Base-by-base conservation (phyloP, 2,888 invertebrate genomes). In the Agonopterix subpropinquella region DNA sequence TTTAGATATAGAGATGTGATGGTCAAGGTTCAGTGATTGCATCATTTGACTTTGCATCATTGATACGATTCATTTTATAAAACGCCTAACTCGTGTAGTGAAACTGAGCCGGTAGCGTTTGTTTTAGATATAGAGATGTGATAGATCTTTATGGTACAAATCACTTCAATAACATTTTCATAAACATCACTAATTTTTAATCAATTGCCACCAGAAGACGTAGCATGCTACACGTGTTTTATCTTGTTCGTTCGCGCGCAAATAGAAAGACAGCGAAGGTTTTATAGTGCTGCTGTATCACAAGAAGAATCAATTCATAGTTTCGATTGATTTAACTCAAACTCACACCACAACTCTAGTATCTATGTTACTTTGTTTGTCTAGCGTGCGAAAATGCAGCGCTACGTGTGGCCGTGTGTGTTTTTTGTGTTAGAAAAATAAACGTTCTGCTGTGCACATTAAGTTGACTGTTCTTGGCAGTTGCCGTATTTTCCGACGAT, bases 351-450 rank as follows among this genome's bases (percentile, higher is more conserved):
- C 28, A 28, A 7, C 28, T 28, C 28, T 28, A 28, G 28, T 28
- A 7, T 28, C 28, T 28, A 28, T 28, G 28, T 7, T 28, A 28
- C 7, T 28, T 5, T 28, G 41, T 43, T 37, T 50, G 46, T 43
- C 8, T 48, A 10, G 37, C 48, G 46, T 42, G 48, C 51, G 51
- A 48, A 48, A 43, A 42, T 11, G 47, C 43, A 47, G 11, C 47
- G 11, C 41, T 3, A 9, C 13, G 9, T 8, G 42, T 42, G 42
- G 42, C 42, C 9, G 13, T 11, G 13, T 13, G 39, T n/a, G 39
- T 39, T 39, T 39, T 39, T 39, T 39, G 10, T 39, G n/a, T 39
- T 39, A 4, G 37, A 45, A 18, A 39, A 45, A 45, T 37, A 45
- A 45, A 13, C 39, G n/a, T 9, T 39, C 39, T 9, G 28, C 39